These are phyloP conservation scores for Autographa gamma DNA, from an alignment of 2,888 invertebrate species.

Conservation along the genomic window DNA sequence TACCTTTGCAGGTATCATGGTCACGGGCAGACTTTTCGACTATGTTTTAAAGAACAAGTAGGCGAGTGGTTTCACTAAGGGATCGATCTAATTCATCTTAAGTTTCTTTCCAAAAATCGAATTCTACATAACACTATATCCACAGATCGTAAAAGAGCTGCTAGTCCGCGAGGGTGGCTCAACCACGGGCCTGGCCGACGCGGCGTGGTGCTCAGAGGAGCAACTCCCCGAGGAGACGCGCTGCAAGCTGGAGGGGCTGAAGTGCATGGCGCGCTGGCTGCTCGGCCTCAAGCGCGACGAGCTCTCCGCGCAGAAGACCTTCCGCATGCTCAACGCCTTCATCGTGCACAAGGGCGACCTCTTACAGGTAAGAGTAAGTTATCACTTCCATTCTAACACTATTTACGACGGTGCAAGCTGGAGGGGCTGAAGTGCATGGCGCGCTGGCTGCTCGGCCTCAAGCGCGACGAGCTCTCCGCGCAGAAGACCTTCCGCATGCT, in stretches of 20 bases:
- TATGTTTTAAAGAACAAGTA: too few species aligned
- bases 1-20: too few species aligned
- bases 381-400: background rate
- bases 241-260: slow-evolving; percentile 97
- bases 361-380: slow-evolving; percentile 82
- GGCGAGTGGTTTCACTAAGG: too few species aligned
- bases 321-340: slow-evolving; percentile 97
- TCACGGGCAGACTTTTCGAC: too few species aligned
- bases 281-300: slow-evolving; percentile 96
- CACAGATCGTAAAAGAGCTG: slow-evolving; percentile 97
- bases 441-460: too few species aligned
- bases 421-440: too few species aligned
- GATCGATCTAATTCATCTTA: too few species aligned
- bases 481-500: too few species aligned
- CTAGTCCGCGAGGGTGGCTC: slow-evolving; percentile 94
- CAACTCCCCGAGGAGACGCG: slow-evolving; percentile 96
- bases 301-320: slow-evolving; percentile 96
- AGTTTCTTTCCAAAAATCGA: too few species aligned
- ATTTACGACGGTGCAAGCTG: too few species aligned
- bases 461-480: too few species aligned
- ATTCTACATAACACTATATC: background rate
- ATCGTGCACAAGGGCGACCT: slow-evolving; percentile 97
- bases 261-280: slow-evolving; percentile 98
- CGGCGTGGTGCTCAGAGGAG: slow-evolving; percentile 95
- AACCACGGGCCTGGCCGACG: slow-evolving; percentile 62